phyloP scores from a whole-genome alignment of 2,797 vertebrate genomes.

The Premnoplex brunnescens region DNA sequence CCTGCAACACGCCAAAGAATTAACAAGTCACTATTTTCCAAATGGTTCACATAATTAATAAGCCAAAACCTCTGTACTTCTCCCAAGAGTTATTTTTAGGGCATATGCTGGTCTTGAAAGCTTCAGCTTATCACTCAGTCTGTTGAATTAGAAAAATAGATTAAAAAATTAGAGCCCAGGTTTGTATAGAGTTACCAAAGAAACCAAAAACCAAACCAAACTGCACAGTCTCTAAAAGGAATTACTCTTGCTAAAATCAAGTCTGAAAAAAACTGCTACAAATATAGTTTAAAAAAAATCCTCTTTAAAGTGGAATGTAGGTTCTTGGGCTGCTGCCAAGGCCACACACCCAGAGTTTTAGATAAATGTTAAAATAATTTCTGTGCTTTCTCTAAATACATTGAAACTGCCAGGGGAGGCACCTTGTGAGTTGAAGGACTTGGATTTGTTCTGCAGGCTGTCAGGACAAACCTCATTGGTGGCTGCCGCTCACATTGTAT shows the following conservation, averaged over 20 bases:
- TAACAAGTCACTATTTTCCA: not conserved
- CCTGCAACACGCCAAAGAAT: not conserved
- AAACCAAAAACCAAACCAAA: not conserved
- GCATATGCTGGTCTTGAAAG: not conserved
- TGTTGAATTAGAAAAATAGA: not conserved
- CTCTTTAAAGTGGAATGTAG: not conserved
- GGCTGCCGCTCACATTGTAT: not conserved
- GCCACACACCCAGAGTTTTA: not conserved
- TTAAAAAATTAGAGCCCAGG: not conserved
- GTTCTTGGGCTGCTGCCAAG: not conserved
- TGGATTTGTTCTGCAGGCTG: not conserved
- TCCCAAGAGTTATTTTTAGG: not conserved
- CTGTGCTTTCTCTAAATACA: not conserved
- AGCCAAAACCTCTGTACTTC: not conserved
- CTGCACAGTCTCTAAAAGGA: not conserved
- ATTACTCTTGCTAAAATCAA: not conserved
- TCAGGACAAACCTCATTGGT: not conserved
- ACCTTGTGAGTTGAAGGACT: not conserved
- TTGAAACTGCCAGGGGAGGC: fast-evolving
- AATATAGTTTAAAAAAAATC: not conserved
- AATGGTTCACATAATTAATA: not conserved
- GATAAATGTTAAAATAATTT: no score
- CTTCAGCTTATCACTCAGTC: not conserved
- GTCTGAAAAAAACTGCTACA: not conserved
- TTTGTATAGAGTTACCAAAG: not conserved